Evolutionary conservation across 1,140 invertebrate genomes (phyloP).

Genomic region (Sycobia sp.): DNA sequence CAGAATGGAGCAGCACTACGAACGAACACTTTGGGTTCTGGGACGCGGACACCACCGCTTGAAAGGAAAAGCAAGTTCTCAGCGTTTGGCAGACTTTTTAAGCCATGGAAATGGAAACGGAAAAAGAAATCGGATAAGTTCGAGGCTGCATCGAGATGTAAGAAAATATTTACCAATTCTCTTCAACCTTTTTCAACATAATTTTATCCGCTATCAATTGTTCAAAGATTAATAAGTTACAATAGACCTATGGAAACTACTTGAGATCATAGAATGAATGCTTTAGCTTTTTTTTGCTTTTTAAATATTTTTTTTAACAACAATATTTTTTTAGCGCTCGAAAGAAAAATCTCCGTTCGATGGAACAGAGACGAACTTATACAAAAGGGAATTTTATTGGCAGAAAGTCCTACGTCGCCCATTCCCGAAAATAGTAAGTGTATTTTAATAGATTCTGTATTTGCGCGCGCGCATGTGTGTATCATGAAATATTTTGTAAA

Average conservation of each 20-base stretch:
- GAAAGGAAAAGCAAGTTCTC: constrained; percentile 93
- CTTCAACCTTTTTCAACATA: not conserved
- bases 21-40: constrained; percentile 83
- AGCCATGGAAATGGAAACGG: constrained; percentile 98
- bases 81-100: constrained; percentile 91
- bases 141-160: constrained; percentile 93
- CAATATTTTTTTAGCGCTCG: constrained; percentile 74
- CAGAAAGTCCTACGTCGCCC: constrained; percentile 82
- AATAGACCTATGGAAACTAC: not conserved
- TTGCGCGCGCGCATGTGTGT: no score
- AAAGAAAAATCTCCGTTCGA: constrained; percentile 96
- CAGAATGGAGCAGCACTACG: constrained; percentile 88
- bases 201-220: not conserved
- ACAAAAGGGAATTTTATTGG: constrained; percentile 91
- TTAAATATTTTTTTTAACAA: no score
- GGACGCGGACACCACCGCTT: constrained; percentile 76
- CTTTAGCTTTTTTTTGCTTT: no score
- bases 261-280: no score
- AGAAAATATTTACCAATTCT: constrained; percentile 59
- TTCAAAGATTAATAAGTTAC: not conserved
- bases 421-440: constrained; percentile 79
- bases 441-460: no score
- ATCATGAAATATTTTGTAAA: no score
- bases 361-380: constrained; percentile 95
- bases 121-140: constrained; percentile 99